Conservation (phyloP, 2,113 vertebrate genomes). For the Gobius niger region DNA sequence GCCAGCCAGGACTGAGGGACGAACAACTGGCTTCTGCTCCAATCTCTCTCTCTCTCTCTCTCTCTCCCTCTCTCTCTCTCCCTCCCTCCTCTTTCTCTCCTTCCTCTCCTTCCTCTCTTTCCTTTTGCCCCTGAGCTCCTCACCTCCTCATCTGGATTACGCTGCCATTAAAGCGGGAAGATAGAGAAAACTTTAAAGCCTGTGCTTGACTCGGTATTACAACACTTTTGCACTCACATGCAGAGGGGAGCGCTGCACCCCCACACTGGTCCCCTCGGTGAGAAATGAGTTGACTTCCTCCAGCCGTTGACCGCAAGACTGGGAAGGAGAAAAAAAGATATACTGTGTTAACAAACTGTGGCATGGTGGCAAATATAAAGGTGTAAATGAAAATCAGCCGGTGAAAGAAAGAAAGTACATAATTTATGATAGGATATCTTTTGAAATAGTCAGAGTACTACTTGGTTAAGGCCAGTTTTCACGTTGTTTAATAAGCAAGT, state of each 20-base stretch:
- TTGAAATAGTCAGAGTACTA: no score
- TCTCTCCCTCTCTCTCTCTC: conserved; percentile 20
- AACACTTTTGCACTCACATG: conserved; percentile 25
- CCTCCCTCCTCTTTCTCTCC: conserved; percentile 3
- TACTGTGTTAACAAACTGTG: background rate
- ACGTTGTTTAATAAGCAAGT: no score
- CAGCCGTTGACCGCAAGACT: conserved; percentile 7
- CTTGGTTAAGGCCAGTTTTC: no score
- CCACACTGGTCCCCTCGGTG: conserved; percentile 25
- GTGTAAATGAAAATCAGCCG: background rate
- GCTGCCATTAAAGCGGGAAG: conserved; percentile 19
- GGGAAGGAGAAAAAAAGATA: background rate
- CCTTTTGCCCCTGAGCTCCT: conserved; percentile 31
- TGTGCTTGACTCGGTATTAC: conserved; percentile 53
- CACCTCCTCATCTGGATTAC: conserved; percentile 51
- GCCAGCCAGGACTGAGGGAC: conserved; percentile 49
- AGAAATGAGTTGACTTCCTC: conserved; percentile 22
- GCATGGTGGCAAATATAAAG: conserved; percentile 9
- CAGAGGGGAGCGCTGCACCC: conserved; percentile 49
- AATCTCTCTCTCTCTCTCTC: conserved; percentile 28
- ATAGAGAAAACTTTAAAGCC: conserved; percentile 11
- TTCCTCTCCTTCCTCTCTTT: conserved; percentile 5
- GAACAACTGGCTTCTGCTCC: conserved; percentile 49
- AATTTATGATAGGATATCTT: no score
- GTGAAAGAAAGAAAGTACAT: background rate